Base-by-base conservation (phyloP, 2,113 vertebrate genomes). In the Cyphomyrus discorhynchus region DNA sequence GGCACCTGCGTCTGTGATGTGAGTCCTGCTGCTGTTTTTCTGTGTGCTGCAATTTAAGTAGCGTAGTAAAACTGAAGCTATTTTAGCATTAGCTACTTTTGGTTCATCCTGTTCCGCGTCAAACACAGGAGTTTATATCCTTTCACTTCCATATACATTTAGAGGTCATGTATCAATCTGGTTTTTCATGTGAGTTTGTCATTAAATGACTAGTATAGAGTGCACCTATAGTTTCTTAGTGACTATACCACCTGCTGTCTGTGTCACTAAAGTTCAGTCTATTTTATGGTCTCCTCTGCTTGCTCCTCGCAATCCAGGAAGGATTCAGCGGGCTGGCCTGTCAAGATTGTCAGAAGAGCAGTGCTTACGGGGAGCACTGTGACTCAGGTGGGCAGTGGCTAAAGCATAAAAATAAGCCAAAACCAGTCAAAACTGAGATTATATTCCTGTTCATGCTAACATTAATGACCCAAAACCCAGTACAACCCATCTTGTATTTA, bases 1-100 rank as follows among this genome's bases (percentile, higher is more conserved):
- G 98, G 98, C 85, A 99, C 96, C 90, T 99, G 98, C 21, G 82
- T 96, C 90, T 99, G 98, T 93, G 92, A 98, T 91, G 98, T 98
- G 45, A 95, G 96, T 93, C 62, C 5, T 15, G 7, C 24, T 15
- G 15, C 15, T 39, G 74, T 80, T 80, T 27, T 50, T 27, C 27
- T 47, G 21, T 50, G 4, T 86, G 46, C 21, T 24, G 42, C 47
- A n/a, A 49, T 49, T 80, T 39, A 7, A 80, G 74, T 80, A 80
- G 74, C 31, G 15, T 17, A 39, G 15, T 5, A 19, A 19, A 19
- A 19, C 74, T 42, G 15, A 39, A 83, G 80, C 2, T 83, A 46
- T 46, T 47, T 46, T n/a, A 45, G 15, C 17, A 21, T n/a, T n/a
- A 24, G 45, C 82, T n/a, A 19, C 46, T 84, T 46, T 13, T 31